phyloP scores from a whole-genome alignment of 2,888 invertebrate species.

The Caenorhabditis drosophilae region DNA sequence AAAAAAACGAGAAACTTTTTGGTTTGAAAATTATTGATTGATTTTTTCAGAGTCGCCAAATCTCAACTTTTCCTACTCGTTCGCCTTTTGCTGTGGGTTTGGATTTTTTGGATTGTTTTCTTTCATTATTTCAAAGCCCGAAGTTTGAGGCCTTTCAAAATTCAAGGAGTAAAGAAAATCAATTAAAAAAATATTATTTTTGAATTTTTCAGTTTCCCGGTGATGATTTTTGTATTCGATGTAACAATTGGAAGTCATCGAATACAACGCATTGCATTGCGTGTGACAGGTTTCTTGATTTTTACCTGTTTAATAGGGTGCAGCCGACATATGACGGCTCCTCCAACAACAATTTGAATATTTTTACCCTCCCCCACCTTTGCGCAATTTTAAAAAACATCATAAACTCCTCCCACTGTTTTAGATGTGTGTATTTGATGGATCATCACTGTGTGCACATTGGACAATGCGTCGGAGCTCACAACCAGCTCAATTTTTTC shows the following conservation, averaged over 20 bases:
- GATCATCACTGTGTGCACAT: conserved; percentile 34
- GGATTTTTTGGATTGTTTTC: background rate
- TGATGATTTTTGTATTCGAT: background rate
- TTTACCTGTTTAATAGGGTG: background rate
- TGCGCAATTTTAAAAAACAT: no score
- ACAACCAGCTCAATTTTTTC: conserved; percentile 29
- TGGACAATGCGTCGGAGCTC: conserved; percentile 28
- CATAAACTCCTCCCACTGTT: no score
- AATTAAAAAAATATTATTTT: background rate
- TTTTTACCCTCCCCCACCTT: no score
- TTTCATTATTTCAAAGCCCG: background rate
- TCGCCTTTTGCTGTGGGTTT: background rate
- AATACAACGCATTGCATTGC: background rate
- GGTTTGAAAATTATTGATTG: no score
- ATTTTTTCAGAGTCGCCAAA: no score
- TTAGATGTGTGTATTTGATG: conserved; percentile 17
- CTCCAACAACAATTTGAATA: no score
- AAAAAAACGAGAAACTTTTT: no score
- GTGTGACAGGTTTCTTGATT: background rate
- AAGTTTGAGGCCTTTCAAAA: background rate
- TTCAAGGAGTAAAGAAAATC: background rate
- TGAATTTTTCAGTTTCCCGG: background rate
- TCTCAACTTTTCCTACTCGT: no score
- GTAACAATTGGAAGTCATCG: background rate
- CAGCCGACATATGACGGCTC: no score